These are phyloP conservation scores for Crotalus tigris DNA, from an alignment of 2,113 vertebrate genomes.

Conservation along the genomic window DNA sequence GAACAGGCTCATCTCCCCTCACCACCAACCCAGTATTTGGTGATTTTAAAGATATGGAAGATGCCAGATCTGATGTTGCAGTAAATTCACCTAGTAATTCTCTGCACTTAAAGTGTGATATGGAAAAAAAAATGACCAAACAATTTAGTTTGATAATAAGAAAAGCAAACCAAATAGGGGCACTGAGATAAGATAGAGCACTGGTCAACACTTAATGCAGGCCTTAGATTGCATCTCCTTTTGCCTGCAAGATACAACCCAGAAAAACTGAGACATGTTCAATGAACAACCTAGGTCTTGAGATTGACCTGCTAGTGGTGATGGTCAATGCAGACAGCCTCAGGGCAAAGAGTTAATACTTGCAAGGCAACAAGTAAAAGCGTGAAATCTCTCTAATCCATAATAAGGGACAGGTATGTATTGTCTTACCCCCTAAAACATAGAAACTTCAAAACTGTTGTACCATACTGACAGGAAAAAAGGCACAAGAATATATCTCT, in stretches of 20 bases:
- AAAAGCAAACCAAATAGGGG: not conserved
- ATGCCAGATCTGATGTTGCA: not conserved
- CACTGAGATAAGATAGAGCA: not conserved
- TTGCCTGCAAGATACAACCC: not conserved
- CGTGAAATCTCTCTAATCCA: not conserved
- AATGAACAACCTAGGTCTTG: not conserved
- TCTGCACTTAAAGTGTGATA: not conserved
- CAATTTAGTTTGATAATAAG: too few species aligned
- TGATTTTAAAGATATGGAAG: not conserved
- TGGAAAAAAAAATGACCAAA: not conserved
- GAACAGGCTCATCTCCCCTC: not conserved
- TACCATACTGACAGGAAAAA: not conserved
- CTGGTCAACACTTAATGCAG: not conserved
- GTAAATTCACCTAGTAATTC: not conserved
- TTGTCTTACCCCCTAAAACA: not conserved
- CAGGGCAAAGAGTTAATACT: not conserved
- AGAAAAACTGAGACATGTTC: not conserved
- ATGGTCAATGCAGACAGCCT: not conserved
- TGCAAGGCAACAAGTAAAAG: not conserved
- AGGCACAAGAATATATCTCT: not conserved
- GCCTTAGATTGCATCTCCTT: not conserved
- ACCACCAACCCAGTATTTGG: not conserved
- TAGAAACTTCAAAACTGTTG: not conserved
- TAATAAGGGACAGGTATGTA: not conserved
- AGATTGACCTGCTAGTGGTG: not conserved